Evolutionary conservation across 1,140 invertebrate species (phyloP).

Genomic region (Trinorchestia longiramus): DNA sequence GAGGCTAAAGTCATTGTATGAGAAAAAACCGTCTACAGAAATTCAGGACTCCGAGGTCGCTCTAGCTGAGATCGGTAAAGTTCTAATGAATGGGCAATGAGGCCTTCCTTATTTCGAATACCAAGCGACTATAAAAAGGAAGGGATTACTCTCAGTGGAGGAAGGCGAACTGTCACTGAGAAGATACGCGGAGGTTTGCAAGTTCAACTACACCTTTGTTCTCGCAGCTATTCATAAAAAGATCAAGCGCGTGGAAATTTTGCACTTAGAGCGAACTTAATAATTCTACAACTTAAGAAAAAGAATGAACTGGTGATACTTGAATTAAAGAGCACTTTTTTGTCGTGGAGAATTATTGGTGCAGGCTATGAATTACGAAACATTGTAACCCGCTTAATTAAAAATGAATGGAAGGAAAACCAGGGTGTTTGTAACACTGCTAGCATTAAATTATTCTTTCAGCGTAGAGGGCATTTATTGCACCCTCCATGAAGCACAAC

Average conservation of each 20-base stretch:
- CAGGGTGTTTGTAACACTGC: too few relatives aligned
- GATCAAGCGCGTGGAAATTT: background rate
- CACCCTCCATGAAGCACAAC: too few relatives aligned
- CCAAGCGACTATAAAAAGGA: background rate
- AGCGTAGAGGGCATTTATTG: too few relatives aligned
- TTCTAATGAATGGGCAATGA: slow-evolving; percentile 35
- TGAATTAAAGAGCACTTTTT: background rate
- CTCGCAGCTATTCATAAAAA: background rate
- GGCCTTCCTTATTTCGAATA: slow-evolving; percentile 30
- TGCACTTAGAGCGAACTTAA: background rate
- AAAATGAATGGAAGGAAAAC: too few relatives aligned
- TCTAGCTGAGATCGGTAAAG: background rate
- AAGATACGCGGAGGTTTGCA: background rate
- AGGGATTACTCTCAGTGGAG: background rate
- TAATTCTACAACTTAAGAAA: background rate
- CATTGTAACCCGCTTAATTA: background rate
- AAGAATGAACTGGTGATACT: background rate
- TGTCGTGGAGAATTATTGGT: background rate
- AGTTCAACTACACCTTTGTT: background rate
- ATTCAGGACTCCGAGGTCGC: background rate
- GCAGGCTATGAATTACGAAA: background rate
- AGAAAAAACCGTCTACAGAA: background rate
- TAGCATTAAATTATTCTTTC: too few relatives aligned
- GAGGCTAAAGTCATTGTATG: background rate
- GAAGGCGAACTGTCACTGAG: background rate